phyloP scores from a whole-genome alignment of 2,888 invertebrate genomes.

The Cepaea hortensis region DNA sequence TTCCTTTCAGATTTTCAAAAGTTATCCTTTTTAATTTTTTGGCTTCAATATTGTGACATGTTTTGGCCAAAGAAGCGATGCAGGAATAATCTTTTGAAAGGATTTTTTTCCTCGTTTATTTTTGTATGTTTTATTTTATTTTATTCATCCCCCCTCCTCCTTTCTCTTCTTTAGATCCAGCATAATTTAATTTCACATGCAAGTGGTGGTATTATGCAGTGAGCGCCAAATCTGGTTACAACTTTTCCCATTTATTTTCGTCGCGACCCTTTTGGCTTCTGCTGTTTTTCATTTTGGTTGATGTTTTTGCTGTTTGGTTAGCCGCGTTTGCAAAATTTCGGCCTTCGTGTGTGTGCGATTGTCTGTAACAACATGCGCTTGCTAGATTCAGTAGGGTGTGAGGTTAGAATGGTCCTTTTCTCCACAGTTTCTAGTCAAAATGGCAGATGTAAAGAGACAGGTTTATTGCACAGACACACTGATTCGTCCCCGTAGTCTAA shows the following conservation, averaged over 20 bases:
- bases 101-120: too few relatives aligned
- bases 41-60: conserved; percentile 28
- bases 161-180: neutral
- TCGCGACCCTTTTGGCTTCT: conserved; percentile 10
- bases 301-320: conserved; percentile 11
- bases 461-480: too few relatives aligned
- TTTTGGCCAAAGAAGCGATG: conserved; percentile 16
- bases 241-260: conserved; percentile 24
- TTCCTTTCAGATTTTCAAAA: conserved; percentile 1
- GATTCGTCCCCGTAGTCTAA: too few relatives aligned
- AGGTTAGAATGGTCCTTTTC: too few relatives aligned
- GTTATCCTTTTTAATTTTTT: neutral
- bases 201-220: conserved; percentile 28
- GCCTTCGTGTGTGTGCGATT: neutral
- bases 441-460: too few relatives aligned
- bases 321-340: neutral
- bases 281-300: conserved; percentile 25
- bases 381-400: too few relatives aligned
- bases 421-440: too few relatives aligned
- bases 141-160: neutral
- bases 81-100: conserved; percentile 9
- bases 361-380: too few relatives aligned
- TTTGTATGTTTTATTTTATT: neutral
- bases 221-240: conserved; percentile 28
- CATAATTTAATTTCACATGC: conserved; percentile 29